Base-by-base conservation (phyloP, 2,888 invertebrate genomes). In the Caenorhabditis imperialis region DNA sequence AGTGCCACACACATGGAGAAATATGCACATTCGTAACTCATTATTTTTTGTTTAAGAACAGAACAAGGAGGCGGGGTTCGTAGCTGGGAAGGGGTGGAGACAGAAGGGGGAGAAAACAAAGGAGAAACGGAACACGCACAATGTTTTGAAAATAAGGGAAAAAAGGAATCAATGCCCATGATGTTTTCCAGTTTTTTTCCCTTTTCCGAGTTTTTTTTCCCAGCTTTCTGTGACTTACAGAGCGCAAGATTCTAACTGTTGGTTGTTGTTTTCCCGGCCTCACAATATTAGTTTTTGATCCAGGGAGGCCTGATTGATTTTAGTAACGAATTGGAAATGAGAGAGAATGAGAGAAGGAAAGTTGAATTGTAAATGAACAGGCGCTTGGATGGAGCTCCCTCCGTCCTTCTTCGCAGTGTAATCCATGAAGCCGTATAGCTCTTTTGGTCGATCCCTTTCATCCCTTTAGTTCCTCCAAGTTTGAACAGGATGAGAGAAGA, bases 311-410 rank as follows among this genome's bases (percentile, higher is more conserved):
- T 20, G 45, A 45, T 16, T 14, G 25, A 38, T 50, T 53, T 38
- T 53, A n/a, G n/a, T n/a, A n/a, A n/a, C n/a, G n/a, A n/a, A n/a
- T n/a, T n/a, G 30, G 30, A 30, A 30, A 30, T 10, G 20, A 45
- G 22, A 20, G 22, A 20, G 16, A 20, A 18, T 16, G 20, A 45
- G 22, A 20, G 20, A 20, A 18, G 20, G 45, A 20, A 20, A 16
- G n/a, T 70, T 70, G 60, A 70, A 70, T 70, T 70, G 70, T 70
- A 70, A 70, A 70, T 70, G 70, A 70, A 70, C 70, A 61, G 70
- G 70, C 70, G 70, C 54, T 61, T 55, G n/a, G 54, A 48, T 40
- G 50, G 57, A 12, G 37, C 14, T 22, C 22, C 65, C 42, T 48
- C 38, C 55, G 42, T 38, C 48, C 48, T 30, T 27, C 18, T 7